Evolutionary conservation across 2,888 invertebrate genomes (phyloP).

Genomic region (Anodontia alba): DNA sequence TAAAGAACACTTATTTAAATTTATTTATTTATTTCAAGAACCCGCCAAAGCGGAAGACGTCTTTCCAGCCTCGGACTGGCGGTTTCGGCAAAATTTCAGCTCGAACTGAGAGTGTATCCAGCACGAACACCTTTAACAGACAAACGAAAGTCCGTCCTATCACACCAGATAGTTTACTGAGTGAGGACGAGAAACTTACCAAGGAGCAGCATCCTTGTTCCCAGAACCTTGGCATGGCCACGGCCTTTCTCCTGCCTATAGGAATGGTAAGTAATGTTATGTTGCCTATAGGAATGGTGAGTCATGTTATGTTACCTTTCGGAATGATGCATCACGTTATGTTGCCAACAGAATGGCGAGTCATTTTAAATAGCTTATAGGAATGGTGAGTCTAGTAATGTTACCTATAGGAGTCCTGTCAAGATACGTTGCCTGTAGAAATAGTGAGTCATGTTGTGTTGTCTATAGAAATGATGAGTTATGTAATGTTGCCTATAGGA

Average conservation of each 20-base stretch:
- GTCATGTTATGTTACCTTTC: no score
- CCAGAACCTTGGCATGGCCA: conserved; percentile 54
- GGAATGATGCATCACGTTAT: not conserved
- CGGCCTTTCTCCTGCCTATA: conserved; percentile 52
- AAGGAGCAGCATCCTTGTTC: conserved; percentile 52
- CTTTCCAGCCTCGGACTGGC: not conserved
- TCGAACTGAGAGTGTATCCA: not conserved
- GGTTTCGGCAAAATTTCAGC: not conserved
- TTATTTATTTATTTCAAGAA: not conserved
- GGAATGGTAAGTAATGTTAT: conserved; percentile 46
- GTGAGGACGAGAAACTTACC: conserved; percentile 36
- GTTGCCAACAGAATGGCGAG: not conserved
- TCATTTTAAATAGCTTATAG: no score
- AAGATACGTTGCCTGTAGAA: no score
- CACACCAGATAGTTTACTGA: conserved; percentile 32
- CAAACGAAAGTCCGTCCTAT: conserved; percentile 24
- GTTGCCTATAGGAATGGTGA: no score
- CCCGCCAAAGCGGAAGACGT: not conserved
- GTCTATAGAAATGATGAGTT: no score
- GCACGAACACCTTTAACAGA: not conserved
- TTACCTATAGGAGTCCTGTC: no score
- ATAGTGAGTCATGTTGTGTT: no score
- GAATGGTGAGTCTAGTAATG: no score
- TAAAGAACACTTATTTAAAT: no score
- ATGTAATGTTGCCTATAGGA: no score